Conservation (phyloP, 2,797 vertebrate species). For the Acipenser transmontanus region DNA sequence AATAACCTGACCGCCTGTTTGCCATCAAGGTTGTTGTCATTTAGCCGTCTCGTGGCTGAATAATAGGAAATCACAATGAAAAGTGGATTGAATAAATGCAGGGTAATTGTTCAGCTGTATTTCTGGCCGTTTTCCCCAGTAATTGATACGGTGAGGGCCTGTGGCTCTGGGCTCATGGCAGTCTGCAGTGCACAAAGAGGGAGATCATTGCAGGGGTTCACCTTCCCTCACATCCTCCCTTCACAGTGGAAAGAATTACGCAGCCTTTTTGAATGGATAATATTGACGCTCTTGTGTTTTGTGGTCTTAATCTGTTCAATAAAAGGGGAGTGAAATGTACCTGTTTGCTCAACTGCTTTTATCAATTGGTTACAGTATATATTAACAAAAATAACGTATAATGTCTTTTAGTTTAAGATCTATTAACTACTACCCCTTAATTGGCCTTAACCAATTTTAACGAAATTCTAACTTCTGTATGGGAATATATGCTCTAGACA, state of each 20-base stretch:
- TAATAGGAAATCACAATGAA: constrained; percentile 24
- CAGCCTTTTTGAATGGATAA: constrained; percentile 19
- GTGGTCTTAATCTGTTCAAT: no score
- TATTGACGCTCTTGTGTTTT: not conserved
- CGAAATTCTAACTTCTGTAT: no score
- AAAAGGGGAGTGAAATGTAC: no score
- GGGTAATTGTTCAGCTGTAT: constrained; percentile 30
- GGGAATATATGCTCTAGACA: no score
- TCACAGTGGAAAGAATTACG: constrained; percentile 29
- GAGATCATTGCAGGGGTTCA: constrained; percentile 26
- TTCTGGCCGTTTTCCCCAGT: constrained; percentile 35
- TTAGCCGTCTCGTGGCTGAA: constrained; percentile 18
- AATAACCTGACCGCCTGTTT: constrained; percentile 46
- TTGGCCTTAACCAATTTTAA: no score
- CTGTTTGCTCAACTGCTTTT: no score
- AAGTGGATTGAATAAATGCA: constrained; percentile 31
- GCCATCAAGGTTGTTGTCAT: constrained; percentile 36
- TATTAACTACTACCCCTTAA: no score
- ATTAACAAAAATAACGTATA: no score
- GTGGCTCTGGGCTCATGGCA: constrained; percentile 16
- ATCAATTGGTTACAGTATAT: no score
- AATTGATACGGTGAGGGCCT: constrained; percentile 35
- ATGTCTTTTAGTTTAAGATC: no score
- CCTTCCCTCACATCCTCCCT: constrained; percentile 42
- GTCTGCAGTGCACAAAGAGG: constrained; percentile 28